A percentile compares a stretch with the other conserved stretches of the same genome.
Conservation (phyloP, 2,113 vertebrate species). For the Spea multiplicata region DNA sequence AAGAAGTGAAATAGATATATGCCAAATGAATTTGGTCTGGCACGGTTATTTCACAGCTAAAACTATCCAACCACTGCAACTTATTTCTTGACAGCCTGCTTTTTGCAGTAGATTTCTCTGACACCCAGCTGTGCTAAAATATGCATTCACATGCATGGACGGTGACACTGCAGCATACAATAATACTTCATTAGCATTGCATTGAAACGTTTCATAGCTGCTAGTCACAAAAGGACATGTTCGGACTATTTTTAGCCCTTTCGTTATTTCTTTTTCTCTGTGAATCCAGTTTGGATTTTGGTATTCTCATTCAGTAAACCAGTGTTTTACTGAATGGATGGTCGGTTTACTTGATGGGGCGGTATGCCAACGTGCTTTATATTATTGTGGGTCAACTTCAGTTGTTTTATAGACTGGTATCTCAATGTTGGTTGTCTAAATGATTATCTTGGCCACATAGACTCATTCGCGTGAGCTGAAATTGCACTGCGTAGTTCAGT, state of each 20-base stretch:
- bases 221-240: too few relatives aligned
- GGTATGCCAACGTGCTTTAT: background rate
- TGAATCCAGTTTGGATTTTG: background rate
- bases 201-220: too few relatives aligned
- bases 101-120: too few relatives aligned
- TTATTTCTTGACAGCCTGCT: too few relatives aligned
- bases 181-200: too few relatives aligned
- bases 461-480: background rate
- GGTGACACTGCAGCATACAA: background rate
- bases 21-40: too few relatives aligned
- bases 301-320: background rate
- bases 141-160: background rate
- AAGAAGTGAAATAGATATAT: too few relatives aligned
- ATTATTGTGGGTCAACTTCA: background rate
- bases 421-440: background rate
- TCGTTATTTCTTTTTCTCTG: background rate
- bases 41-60: too few relatives aligned
- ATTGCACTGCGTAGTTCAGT: slow-evolving; percentile 22
- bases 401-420: background rate
- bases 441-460: slow-evolving; percentile 2
- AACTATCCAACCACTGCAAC: too few relatives aligned
- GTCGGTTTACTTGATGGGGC: background rate
- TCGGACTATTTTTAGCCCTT: background rate
- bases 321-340: background rate
- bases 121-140: slow-evolving; percentile 16